These are phyloP conservation scores for Sialis lutaria DNA, from an alignment of 2,888 invertebrate genomes.

Conservation along the genomic window DNA sequence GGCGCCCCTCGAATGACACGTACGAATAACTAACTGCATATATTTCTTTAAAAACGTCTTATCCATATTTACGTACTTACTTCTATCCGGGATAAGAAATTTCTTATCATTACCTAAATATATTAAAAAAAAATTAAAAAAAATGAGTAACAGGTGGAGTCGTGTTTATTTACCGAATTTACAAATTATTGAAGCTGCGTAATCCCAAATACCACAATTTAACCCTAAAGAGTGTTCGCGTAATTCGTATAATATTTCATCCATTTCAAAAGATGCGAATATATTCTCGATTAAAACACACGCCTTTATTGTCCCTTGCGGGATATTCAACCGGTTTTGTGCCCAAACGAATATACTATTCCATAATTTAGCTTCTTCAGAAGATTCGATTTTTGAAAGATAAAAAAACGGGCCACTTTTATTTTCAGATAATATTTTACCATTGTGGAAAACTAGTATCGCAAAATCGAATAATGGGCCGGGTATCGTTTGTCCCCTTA, in stretches of 20 bases:
- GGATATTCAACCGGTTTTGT: slow-evolving; percentile 33
- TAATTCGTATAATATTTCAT: slow-evolving; percentile 47
- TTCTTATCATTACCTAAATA: slow-evolving; percentile 31
- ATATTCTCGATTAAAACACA: slow-evolving; percentile 57
- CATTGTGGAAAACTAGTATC: slow-evolving; percentile 47
- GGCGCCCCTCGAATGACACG: slow-evolving; percentile 40
- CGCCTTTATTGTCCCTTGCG: slow-evolving; percentile 45
- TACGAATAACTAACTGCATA: slow-evolving; percentile 36
- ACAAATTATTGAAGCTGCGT: slow-evolving; percentile 44
- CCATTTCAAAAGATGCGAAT: slow-evolving; percentile 46
- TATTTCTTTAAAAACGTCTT: slow-evolving; percentile 44
- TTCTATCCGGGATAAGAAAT: slow-evolving; percentile 48
- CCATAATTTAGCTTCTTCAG: slow-evolving; percentile 48
- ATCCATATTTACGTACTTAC: slow-evolving; percentile 47
- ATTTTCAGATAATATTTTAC: slow-evolving; percentile 29
- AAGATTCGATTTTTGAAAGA: slow-evolving; percentile 49
- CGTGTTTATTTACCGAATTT: slow-evolving; percentile 40
- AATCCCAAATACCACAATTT: slow-evolving; percentile 63
- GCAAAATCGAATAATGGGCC: slow-evolving; percentile 55
- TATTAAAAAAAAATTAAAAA: slow-evolving; percentile 25
- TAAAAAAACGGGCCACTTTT: slow-evolving; percentile 52
- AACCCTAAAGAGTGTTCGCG: slow-evolving; percentile 48
- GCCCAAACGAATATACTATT: slow-evolving; percentile 49
- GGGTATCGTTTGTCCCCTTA: slow-evolving; percentile 39
- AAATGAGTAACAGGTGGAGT: no score